Evolutionary conservation across 2,797 vertebrate species (phyloP).

Genomic region (Menidia menidia): DNA sequence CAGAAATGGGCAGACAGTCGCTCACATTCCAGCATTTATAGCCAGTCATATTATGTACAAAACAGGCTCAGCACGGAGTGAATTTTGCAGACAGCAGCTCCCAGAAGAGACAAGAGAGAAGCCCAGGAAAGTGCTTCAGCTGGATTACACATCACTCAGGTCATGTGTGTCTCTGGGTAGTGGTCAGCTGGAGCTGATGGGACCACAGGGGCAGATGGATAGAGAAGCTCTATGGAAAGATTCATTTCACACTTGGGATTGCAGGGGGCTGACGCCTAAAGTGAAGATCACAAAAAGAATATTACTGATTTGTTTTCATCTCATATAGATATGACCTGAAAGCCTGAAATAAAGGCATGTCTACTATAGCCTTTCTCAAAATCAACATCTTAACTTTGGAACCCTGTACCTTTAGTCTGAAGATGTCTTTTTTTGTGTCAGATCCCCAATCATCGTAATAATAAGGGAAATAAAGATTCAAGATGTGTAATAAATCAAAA

Average conservation of each 20-base stretch:
- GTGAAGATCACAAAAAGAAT: slow-evolving; percentile 48
- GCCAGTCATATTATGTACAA: slow-evolving; percentile 66
- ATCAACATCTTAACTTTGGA: not conserved
- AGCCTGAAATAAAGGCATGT: not conserved
- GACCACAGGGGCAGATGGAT: slow-evolving; percentile 46
- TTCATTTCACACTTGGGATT: slow-evolving; percentile 68
- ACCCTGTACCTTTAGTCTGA: not conserved
- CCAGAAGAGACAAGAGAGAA: slow-evolving; percentile 41
- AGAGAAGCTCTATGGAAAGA: slow-evolving; percentile 42
- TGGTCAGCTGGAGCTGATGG: slow-evolving; percentile 44
- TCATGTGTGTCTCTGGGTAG: slow-evolving; percentile 46
- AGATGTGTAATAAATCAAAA: slow-evolving; percentile 2
- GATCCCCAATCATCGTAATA: not conserved
- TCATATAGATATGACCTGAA: not conserved
- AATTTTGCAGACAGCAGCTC: slow-evolving; percentile 66
- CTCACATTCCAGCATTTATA: slow-evolving; percentile 65
- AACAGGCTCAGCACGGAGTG: slow-evolving; percentile 56
- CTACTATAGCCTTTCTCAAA: not conserved
- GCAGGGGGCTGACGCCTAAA: slow-evolving; percentile 81
- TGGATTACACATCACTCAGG: slow-evolving; percentile 68
- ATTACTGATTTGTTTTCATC: not conserved
- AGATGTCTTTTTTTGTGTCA: not conserved
- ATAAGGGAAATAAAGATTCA: not conserved
- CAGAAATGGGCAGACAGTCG: slow-evolving; percentile 37
- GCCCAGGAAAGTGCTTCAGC: slow-evolving; percentile 48